Evolutionary conservation across 1,140 invertebrate genomes (phyloP), one percentile per base, ranked within the genome.

Genomic region (Agrypnia vestita): DNA sequence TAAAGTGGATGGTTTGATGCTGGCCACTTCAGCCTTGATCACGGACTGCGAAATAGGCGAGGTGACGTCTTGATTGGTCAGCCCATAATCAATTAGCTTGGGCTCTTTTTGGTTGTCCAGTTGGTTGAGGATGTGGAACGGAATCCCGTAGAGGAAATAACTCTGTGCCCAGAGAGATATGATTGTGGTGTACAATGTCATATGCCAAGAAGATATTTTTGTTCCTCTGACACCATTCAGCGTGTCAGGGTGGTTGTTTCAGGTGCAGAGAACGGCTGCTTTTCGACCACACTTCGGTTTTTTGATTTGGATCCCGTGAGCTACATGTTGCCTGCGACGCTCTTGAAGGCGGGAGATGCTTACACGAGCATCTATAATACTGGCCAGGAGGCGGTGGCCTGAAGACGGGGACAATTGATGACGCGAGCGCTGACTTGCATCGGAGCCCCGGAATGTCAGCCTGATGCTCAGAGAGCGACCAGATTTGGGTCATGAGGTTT

Each of bases 401-500:
- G 62, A 35, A 67, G 17, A 13, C 6, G 17, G n/a, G 62, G 43
- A 0, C 35, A 67, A 6, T 13, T 67, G 1, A 7, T 47, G 1
- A 67, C 10, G 35, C 1, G 35, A 17, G 62, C 17, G 15, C 4
- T 67, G n/a, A n/a, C n/a, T 25, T 7, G 59, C 1, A 3, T 9
- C 59, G 4, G 17, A n/a, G n/a, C n/a, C n/a, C n/a, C 17, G 25
- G 13, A 21, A 62, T 3, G 17, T 21, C 59, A 62, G 59, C 8
- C 59, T 8, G 10, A 13, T 25, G 6, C 0, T 44, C 13, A 44
- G 44, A 6, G 8, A 43, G 62, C 9, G 15, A 43, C 0, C 13
- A 35, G 43, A 62, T 35, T 35, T 62, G 0, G 61, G 61, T 13
- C 61, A 62, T 25, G 61, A 62, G 25, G 61, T 62, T 25, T 25